Evolutionary conservation across 2,113 vertebrate species (phyloP).

Genomic region (Sorex araneus): DNA sequence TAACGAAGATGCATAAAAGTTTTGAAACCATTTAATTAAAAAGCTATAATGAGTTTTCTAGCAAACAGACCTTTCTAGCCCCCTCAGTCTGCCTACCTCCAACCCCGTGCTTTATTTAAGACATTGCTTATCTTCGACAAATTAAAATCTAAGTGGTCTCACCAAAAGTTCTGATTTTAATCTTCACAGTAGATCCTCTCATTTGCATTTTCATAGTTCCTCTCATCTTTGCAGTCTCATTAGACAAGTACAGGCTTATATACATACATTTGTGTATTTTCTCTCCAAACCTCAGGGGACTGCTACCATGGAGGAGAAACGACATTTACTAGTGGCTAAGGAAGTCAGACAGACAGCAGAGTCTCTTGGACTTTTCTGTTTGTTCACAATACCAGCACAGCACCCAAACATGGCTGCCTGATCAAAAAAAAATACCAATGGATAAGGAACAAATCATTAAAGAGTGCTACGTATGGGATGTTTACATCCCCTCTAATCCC

Average conservation of each 20-base stretch:
- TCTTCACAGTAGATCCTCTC: neutral
- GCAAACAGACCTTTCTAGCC: neutral
- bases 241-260: neutral
- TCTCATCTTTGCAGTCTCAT: neutral
- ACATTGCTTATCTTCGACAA: neutral
- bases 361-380: neutral
- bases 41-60: neutral
- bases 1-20: conserved; percentile 1
- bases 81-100: neutral
- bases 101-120: neutral
- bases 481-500: neutral
- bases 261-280: neutral
- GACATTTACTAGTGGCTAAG: neutral
- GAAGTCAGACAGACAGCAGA: neutral
- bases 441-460: conserved; percentile 16
- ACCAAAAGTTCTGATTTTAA: neutral
- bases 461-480: neutral
- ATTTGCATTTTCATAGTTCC: neutral
- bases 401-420: neutral
- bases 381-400: neutral
- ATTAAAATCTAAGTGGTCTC: neutral
- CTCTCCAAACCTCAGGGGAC: neutral
- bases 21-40: neutral
- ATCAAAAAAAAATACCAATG: neutral
- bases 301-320: neutral